Conservation (phyloP, 1,140 invertebrate species). For the Drosophila repletoides region DNA sequence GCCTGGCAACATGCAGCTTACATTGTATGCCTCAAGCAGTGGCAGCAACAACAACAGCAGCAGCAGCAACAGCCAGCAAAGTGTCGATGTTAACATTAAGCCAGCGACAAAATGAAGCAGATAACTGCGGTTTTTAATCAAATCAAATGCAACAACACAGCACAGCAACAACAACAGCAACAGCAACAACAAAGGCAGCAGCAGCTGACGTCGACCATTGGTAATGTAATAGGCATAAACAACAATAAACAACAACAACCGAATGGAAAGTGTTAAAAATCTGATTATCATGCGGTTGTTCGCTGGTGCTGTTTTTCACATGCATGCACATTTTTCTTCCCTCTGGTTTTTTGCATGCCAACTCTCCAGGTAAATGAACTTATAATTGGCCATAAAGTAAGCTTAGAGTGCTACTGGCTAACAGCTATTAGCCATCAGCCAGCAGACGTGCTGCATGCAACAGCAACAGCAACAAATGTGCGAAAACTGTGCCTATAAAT, state of each 20-base stretch:
- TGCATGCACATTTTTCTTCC: conserved; percentile 70
- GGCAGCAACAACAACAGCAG: conserved; percentile 19
- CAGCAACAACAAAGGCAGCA: conserved; percentile 10
- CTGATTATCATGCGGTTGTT: conserved; percentile 78
- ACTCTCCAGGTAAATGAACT: conserved; percentile 72
- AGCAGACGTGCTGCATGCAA: conserved; percentile 9
- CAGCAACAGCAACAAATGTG: conserved; percentile 18
- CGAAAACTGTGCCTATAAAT: no score
- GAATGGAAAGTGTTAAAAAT: conserved; percentile 78
- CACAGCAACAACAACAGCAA: background rate
- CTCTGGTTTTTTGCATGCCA: conserved; percentile 45
- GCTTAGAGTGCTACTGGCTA: conserved; percentile 29
- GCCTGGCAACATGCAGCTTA: conserved; percentile 21
- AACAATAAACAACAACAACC: conserved; percentile 30
- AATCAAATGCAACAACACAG: conserved; percentile 62
- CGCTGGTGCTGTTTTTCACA: conserved; percentile 70
- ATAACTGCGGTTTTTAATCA: conserved; percentile 78
- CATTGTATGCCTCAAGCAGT: conserved; percentile 17
- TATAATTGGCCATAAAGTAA: conserved; percentile 71
- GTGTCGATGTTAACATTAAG: conserved; percentile 65
- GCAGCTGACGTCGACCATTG: conserved; percentile 18
- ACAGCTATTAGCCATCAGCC: no score
- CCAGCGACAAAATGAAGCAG: conserved; percentile 69
- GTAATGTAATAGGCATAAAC: conserved; percentile 58
- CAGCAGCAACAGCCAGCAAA: conserved; percentile 41